Conservation (phyloP, 2,888 invertebrate genomes). For the Ormia ochracea region DNA sequence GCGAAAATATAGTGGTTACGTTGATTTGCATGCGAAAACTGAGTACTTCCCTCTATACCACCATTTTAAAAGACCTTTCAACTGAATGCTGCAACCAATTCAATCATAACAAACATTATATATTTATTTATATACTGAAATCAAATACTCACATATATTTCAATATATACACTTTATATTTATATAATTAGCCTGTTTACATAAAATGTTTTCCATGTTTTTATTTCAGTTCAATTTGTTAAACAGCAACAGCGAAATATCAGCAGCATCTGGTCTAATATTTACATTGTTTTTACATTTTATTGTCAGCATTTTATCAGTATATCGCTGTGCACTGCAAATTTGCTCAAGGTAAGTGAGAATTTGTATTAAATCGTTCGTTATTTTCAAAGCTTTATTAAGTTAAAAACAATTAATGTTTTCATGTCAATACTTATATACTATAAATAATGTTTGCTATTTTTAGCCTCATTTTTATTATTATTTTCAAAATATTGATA, state of each 20-base stretch:
- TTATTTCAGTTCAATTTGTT: constrained; percentile 69
- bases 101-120: too few species aligned
- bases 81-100: too few species aligned
- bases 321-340: constrained; percentile 75
- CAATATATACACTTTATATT: too few species aligned
- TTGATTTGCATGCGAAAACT: too few species aligned
- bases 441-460: neutral
- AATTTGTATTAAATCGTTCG: neutral
- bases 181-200: too few species aligned
- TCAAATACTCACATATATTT: too few species aligned
- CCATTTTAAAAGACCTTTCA: too few species aligned
- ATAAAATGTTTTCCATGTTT: neutral
- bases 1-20: too few species aligned
- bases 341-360: constrained; percentile 75
- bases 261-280: constrained; percentile 74
- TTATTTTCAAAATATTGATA: neutral
- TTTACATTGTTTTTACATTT: constrained; percentile 75
- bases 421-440: neutral
- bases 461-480: too few species aligned
- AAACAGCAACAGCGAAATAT: constrained; percentile 72
- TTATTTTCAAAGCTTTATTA: neutral
- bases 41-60: too few species aligned
- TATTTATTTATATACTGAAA: too few species aligned
- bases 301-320: constrained; percentile 75
- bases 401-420: neutral